Evolutionary conservation across 2,113 vertebrate genomes (phyloP), one percentile per base, ranked within the genome.

Genomic region (Lota lota): DNA sequence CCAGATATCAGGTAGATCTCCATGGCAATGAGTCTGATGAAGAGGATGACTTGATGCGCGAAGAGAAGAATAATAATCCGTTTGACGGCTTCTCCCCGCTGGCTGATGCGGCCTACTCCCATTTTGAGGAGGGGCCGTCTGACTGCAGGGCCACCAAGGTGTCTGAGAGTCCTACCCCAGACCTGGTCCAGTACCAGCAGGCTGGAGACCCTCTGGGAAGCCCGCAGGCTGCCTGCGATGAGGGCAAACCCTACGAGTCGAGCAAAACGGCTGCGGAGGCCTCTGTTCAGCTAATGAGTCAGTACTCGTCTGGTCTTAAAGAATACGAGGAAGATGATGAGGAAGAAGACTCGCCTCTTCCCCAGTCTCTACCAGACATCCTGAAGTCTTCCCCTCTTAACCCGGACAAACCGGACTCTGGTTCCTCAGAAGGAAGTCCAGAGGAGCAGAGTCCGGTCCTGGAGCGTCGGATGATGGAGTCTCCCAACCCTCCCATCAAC

Each of bases 111-210:
- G 88, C 84, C 12, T 89, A 89, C 75, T 88, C 90, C 11, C 79
- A 88, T 70, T 91, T 90, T 73, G 88, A 79, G 60, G 90, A 90
- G 12, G 61, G 74, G 10, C 88, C 87, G 67, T 72, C 90, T 4
- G 90, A 91, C 63, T 85, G 73, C 67, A 83, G 57, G 65, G 82
- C 90, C 50, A 67, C 88, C 1, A 93, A 77, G 77, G 88, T 95
- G 85, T 93, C 94, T 0, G 96, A 97, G 88, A 95, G 94, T 67
- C 95, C 95, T 0, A 97, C 96, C 65, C 97, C 96, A 15, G 97
- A 99, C 82, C 90, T 99, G 83, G 96, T 98, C 51, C 96, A 97
- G 80, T 95, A 96, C 75, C 94, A 94, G 0, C 93, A 93, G 22
- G 92, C 91, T 61, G 95, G 89, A 76, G 93, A 95, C 22, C 74